phyloP scores from a whole-genome alignment of 2,113 vertebrate genomes.

The Malurus melanocephalus region DNA sequence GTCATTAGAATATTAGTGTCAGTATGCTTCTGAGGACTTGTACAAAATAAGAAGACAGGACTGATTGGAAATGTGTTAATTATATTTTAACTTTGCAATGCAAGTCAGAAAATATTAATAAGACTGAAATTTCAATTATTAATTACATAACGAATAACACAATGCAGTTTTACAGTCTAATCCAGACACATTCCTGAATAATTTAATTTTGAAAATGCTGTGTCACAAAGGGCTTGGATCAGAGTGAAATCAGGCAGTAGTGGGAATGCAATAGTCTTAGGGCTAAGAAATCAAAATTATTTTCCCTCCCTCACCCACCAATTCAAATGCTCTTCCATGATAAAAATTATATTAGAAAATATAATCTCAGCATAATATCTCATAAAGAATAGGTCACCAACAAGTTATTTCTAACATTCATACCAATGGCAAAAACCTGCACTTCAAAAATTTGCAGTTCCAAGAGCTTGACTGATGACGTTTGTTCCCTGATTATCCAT shows the following conservation, averaged over 20 bases:
- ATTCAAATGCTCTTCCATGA: neutral
- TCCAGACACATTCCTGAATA: constrained; percentile 26
- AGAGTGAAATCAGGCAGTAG: neutral
- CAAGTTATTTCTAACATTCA: neutral
- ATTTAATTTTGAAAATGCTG: constrained; percentile 50
- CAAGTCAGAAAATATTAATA: constrained; percentile 51
- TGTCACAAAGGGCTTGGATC: constrained; percentile 7
- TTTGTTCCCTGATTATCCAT: neutral
- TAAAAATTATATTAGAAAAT: constrained; percentile 9
- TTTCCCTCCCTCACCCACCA: neutral
- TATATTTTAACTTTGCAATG: constrained; percentile 17
- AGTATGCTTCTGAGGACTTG: neutral
- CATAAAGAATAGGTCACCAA: neutral
- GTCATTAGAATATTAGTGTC: constrained; percentile 7
- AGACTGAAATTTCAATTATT: constrained; percentile 56
- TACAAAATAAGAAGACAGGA: neutral
- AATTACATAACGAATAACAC: constrained; percentile 48
- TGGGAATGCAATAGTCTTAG: neutral
- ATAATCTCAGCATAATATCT: neutral
- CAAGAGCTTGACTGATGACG: neutral
- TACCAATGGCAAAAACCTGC: neutral
- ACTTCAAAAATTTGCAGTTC: neutral
- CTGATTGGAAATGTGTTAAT: constrained; percentile 26
- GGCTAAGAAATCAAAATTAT: neutral
- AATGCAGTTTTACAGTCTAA: constrained; percentile 40